Evolutionary conservation across 92 coral and sea anemone species (phyloP), one percentile per base, ranked within the genome.

Genomic region (Pocillopora grandis): DNA sequence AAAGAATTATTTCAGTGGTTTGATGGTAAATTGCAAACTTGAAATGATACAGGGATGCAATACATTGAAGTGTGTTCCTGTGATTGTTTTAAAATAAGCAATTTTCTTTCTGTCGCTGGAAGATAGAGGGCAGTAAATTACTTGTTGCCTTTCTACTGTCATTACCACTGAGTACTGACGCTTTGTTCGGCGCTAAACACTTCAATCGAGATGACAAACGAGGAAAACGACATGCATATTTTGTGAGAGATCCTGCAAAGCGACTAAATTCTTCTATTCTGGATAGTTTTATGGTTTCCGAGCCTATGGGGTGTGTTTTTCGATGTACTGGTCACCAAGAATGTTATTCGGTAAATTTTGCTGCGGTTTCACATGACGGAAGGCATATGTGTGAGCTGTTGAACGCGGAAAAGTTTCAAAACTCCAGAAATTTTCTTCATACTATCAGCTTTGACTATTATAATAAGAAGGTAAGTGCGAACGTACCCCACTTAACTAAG

Each of bases 351-450:
- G 66, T 83, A 11, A 83, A 83, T 63, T 27, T 61, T 1, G 77
- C 57, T 61, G 0, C 8, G 8, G 63, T 16, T 17, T 31, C 79
- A 52, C 0, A 33, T 8, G 76, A 42, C 31, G n/a, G 62, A 36
- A 83, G 31, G 78, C 69, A 60, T 64, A 68, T 58, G 9, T 83
- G 87, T 35, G 87, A 83, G 42, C 23, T 83, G 17, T 42, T 83
- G 10, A 73, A 83, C 72, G 64, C 87, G 42, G 69, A 69, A 19
- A 83, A 62, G 70, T 83, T 72, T 83, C 14, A 17, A 0, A 42
- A 83, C 18, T 52, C 62, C 1, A 33, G 15, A 1, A 61, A 71
- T 23, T 58, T 83, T 15, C 68, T 78, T 6, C 42, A 19, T 17
- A 73, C 52, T 48, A 59, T 60, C 27, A 49, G 69, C 55, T 83